Evolutionary conservation across 2,888 invertebrate genomes (phyloP).

Genomic region (Drosophila atroscutellata): DNA sequence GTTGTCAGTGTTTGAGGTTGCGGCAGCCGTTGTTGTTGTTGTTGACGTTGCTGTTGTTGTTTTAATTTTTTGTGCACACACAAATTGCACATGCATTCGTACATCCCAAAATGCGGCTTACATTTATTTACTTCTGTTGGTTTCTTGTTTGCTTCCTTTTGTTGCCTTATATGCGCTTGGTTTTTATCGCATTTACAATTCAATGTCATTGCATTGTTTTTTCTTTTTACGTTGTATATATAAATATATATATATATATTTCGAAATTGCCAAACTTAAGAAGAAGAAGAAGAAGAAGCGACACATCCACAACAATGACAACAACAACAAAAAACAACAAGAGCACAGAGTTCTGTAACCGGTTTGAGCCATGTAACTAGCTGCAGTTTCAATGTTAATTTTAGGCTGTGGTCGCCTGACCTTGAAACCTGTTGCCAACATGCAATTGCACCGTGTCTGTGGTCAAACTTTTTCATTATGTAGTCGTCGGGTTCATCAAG

Average conservation of each 20-base stretch:
- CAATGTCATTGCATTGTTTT: slow-evolving; percentile 65
- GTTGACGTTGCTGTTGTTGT: slow-evolving; percentile 14
- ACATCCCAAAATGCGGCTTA: slow-evolving; percentile 32
- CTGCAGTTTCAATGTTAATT: slow-evolving; percentile 57
- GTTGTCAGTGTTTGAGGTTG: slow-evolving; percentile 18
- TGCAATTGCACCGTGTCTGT: slow-evolving; percentile 38
- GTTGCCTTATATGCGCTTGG: slow-evolving; percentile 13
- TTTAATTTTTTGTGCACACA: slow-evolving; percentile 24
- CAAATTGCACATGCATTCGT: slow-evolving; percentile 56
- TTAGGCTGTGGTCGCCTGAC: slow-evolving; percentile 48
- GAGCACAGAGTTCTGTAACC: slow-evolving; percentile 42
- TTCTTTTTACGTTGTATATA: slow-evolving; percentile 10
- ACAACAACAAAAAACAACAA: neutral
- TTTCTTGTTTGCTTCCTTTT: slow-evolving; percentile 8
- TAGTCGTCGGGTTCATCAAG: slow-evolving; percentile 45
- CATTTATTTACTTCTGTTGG: slow-evolving; percentile 37
- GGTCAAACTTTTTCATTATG: slow-evolving; percentile 54
- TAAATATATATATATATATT: slow-evolving; percentile 8
- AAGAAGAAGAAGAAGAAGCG: slow-evolving; percentile 32
- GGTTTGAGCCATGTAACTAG: slow-evolving; percentile 45
- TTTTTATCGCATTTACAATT: slow-evolving; percentile 69
- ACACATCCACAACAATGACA: neutral
- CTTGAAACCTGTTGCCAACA: slow-evolving; percentile 51
- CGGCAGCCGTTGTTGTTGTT: slow-evolving; percentile 13
- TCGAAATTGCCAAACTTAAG: slow-evolving; percentile 52